phyloP scores from a whole-genome alignment of 2,797 vertebrate species.

The Petrocephalus schoutedeni region DNA sequence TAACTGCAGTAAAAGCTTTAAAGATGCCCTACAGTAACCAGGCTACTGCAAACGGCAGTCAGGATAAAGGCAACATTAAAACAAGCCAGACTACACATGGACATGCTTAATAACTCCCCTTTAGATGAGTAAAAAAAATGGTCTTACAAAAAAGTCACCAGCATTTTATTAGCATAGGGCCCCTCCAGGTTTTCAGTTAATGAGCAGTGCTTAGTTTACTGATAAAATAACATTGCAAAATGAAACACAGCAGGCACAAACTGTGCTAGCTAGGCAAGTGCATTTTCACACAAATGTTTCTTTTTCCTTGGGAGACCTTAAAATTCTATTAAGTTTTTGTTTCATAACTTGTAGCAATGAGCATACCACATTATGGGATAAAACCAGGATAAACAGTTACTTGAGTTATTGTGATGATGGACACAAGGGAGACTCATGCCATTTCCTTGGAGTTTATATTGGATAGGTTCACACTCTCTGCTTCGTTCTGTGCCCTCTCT shows the following conservation, averaged over 20 bases:
- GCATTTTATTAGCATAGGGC: background rate
- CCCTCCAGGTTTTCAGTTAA: slow-evolving; percentile 1
- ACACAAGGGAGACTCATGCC: slow-evolving; percentile 46
- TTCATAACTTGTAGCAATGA: background rate
- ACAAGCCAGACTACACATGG: background rate
- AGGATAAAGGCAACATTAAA: slow-evolving; percentile 2
- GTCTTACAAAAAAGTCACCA: background rate
- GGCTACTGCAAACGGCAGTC: background rate
- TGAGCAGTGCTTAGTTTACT: background rate
- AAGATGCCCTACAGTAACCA: background rate
- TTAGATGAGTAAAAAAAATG: background rate
- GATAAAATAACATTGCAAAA: background rate
- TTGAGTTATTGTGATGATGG: background rate
- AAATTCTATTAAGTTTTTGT: background rate
- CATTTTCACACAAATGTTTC: background rate
- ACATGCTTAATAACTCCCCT: background rate
- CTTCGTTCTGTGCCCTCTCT: slow-evolving; percentile 59
- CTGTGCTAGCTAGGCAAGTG: background rate
- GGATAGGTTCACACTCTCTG: slow-evolving; percentile 70
- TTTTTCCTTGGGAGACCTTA: background rate
- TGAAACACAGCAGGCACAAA: background rate
- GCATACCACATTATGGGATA: background rate
- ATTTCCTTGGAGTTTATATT: slow-evolving; percentile 63
- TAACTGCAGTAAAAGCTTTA: background rate
- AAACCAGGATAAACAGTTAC: background rate